Base-by-base conservation (phyloP, 2,113 vertebrate species). In the Miniopterus natalensis region DNA sequence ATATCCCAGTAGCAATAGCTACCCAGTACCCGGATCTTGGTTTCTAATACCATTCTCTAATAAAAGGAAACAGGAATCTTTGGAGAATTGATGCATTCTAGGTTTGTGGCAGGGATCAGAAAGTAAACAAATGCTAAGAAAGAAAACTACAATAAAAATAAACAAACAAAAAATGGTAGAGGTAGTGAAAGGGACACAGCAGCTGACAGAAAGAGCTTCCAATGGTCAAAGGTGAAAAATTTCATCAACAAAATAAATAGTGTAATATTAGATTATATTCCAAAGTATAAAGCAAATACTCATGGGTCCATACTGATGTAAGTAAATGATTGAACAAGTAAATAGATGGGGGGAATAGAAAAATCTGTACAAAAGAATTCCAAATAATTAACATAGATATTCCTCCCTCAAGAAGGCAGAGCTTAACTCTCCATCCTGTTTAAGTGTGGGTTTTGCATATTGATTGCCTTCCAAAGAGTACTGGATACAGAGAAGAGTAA, bases 231-330 rank as follows among this genome's bases (percentile, higher is more conserved):
- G 42, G 23, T 7, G 25, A 14, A 89, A 53, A 40, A 45, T 66
- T 92, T 85, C 3, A 55, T 68, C 21, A 84, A 84, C 40, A 88
- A 65, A 94, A 80, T 70, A 36, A 75, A 14, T 88, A 36, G 31
- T 40, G 1, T 57, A 66, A 53, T 78, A 61, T 23, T 27, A 13
- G 40, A 55, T 73, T 73, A 20, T 42, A 73, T 49, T 27, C 36
- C 42, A 61, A 68, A 84, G 31, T 81, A 51, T 40, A 53, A 74
- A 88, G 23, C 49, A 92, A 92, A 70, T 75, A 63, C 31, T 18
- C 29, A 36, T 14, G 61, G 59, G 13, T 63, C 36, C n/a, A 65
- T 59, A 73, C 14, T 93, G 65, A 78, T 68, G 31, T 47, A 70
- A 31, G 17, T 51, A 73, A 65, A 29, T 71, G 63, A 49, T n/a